These are phyloP conservation scores for Fundulus diaphanus DNA, from an alignment of 2,797 vertebrate genomes.

Conservation along the genomic window DNA sequence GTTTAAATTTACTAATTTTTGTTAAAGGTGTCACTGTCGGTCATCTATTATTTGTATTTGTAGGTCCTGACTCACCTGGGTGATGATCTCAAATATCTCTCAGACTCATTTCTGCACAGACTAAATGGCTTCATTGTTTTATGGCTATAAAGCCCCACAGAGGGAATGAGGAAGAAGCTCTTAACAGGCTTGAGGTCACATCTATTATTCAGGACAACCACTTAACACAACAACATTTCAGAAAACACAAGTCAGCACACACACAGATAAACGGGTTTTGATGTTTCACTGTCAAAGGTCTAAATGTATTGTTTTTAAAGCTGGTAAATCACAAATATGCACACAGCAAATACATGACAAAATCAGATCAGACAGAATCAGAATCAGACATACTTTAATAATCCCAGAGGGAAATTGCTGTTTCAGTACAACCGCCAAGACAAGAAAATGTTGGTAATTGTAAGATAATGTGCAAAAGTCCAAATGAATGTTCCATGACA, in stretches of 20 bases:
- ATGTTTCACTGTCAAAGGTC: conserved; percentile 29
- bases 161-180: conserved; percentile 25
- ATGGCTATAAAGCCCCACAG: conserved; percentile 29
- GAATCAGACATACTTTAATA: too few species aligned
- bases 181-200: conserved; percentile 44
- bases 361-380: too few species aligned
- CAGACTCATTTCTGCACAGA: neutral
- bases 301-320: neutral
- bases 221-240: conserved; percentile 52
- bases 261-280: conserved; percentile 17
- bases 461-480: conserved; percentile 1
- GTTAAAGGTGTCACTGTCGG: neutral
- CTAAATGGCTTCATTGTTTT: conserved; percentile 8
- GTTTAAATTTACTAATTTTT: neutral
- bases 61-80: neutral
- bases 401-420: too few species aligned
- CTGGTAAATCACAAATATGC: neutral
- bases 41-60: neutral
- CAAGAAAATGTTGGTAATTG: neutral
- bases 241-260: conserved; percentile 19
- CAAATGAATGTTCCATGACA: conserved; percentile 2
- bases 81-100: neutral
- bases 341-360: neutral
- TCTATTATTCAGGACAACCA: conserved; percentile 59
- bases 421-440: too few species aligned